phyloP scores from a whole-genome alignment of 1,140 invertebrate genomes.

The Bombus breviceps region DNA sequence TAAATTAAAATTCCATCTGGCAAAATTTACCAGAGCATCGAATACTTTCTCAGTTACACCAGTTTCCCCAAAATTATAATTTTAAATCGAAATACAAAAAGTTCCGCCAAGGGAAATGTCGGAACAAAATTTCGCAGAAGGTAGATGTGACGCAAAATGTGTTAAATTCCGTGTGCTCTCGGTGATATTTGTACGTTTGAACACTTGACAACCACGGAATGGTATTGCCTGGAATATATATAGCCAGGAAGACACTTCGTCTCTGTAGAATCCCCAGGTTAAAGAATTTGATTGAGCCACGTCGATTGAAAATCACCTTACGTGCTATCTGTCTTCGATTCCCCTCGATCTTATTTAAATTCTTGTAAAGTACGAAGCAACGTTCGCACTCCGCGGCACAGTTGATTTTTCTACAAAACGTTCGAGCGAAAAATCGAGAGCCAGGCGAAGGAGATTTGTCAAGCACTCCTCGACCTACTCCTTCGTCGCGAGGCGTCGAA shows the following conservation, averaged over 20 bases:
- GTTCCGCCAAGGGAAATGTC: neutral
- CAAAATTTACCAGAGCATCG: no score
- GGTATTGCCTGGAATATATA: constrained; percentile 3
- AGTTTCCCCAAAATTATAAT: no score
- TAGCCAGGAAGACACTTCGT: neutral
- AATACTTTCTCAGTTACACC: no score
- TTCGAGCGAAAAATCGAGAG: constrained; percentile 58
- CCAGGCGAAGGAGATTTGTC: constrained; percentile 55
- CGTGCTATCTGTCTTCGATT: constrained; percentile 37
- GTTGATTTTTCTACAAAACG: constrained; percentile 60
- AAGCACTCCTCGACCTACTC: constrained; percentile 64
- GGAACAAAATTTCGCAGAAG: neutral
- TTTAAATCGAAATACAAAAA: no score
- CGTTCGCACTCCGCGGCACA: constrained; percentile 34
- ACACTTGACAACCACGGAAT: neutral
- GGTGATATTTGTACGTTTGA: neutral
- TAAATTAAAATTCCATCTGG: no score
- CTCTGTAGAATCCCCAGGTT: neutral
- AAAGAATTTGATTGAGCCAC: constrained; percentile 2
- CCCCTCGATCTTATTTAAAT: constrained; percentile 59
- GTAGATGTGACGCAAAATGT: neutral
- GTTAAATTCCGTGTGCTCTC: neutral
- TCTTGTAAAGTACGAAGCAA: constrained; percentile 52
- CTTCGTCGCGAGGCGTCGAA: constrained; percentile 18
- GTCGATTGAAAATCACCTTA: constrained; percentile 23